A percentile compares a stretch with the other conserved stretches of the same genome.
phyloP scores from a whole-genome alignment of 2,113 vertebrate genomes.

The Rynchops niger region DNA sequence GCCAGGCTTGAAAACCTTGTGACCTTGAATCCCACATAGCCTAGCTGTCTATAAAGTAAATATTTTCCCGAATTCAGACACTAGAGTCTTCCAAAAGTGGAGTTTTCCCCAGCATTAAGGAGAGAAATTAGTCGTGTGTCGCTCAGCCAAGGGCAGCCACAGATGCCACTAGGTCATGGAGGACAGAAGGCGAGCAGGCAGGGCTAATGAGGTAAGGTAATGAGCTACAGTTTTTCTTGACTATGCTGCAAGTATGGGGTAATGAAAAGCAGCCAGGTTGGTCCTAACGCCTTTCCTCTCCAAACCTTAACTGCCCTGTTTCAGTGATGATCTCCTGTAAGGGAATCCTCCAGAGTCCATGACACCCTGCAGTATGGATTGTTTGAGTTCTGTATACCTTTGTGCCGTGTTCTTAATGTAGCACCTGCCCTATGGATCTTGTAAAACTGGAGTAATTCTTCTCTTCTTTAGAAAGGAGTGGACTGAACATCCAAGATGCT shows the following conservation, averaged over 20 bases:
- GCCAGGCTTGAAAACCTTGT: no score
- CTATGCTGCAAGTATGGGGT: rapidly evolving
- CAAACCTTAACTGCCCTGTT: neutral
- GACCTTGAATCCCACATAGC: no score
- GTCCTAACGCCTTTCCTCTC: neutral
- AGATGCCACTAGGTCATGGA: neutral
- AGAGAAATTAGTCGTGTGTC: no score
- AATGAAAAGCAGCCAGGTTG: neutral
- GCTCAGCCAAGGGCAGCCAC: neutral
- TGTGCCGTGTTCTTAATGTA: neutral
- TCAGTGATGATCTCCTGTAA: neutral
- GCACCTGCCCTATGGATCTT: neutral
- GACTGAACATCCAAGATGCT: neutral
- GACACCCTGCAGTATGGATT: neutral
- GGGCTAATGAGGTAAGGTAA: neutral
- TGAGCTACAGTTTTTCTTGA: neutral
- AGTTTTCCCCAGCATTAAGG: no score
- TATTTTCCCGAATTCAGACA: no score
- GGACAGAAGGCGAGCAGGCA: neutral
- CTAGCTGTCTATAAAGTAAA: no score
- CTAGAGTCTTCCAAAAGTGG: no score
- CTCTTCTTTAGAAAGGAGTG: neutral
- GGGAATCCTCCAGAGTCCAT: neutral
- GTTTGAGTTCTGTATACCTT: neutral
- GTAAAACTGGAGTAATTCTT: neutral